Conservation (phyloP, 1,140 invertebrate species). For the Drosophila suzukii region DNA sequence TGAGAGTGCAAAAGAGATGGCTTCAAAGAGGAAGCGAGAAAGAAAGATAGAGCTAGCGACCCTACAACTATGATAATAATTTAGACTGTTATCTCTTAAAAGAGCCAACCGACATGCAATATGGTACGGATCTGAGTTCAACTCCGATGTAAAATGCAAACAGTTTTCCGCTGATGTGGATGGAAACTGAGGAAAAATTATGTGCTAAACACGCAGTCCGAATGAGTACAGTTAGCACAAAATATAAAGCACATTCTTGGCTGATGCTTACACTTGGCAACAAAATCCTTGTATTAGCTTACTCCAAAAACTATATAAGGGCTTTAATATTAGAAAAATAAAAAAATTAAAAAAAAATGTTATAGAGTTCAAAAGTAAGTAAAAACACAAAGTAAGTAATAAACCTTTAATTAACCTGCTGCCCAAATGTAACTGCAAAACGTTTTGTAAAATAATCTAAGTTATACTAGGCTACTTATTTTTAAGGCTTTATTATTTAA, state of each 20-base stretch:
- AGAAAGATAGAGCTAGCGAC: constrained; percentile 4
- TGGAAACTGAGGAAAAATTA: constrained; percentile 69
- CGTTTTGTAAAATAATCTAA: no score
- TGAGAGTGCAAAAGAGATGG: constrained; percentile 22
- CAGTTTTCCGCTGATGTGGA: constrained; percentile 59
- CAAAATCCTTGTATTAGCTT: not conserved
- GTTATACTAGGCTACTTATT: no score
- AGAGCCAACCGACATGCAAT: constrained; percentile 63
- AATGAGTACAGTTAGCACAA: constrained; percentile 71
- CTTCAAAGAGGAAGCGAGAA: constrained; percentile 2
- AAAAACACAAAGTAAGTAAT: not conserved
- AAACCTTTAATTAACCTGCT: not conserved
- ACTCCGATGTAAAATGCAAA: constrained; percentile 43
- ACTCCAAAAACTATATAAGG: not conserved
- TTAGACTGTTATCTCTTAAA: constrained; percentile 71
- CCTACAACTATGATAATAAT: constrained; percentile 74
- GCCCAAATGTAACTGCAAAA: not conserved
- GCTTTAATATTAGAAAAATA: not conserved
- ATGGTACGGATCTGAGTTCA: constrained; percentile 48
- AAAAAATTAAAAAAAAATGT: not conserved
- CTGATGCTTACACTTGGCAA: constrained; percentile 31
- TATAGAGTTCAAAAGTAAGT: not conserved
- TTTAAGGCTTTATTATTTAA: no score
- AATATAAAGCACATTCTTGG: constrained; percentile 53
- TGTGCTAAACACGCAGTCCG: constrained; percentile 70